Evolutionary conservation across 2,113 vertebrate genomes (phyloP).

Genomic region (Etheostoma spectabile): DNA sequence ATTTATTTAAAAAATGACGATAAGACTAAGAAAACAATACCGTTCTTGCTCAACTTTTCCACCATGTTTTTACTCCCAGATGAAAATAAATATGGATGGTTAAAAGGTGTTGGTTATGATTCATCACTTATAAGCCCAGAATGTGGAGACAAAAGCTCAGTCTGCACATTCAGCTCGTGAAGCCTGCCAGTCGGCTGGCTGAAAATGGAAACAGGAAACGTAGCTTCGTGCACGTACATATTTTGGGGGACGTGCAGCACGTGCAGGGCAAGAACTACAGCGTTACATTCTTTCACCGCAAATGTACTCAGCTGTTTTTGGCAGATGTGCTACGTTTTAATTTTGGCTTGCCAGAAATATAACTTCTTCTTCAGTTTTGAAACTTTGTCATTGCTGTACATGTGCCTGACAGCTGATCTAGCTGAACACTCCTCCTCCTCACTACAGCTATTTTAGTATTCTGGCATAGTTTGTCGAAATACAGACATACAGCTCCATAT

Average conservation of each 20-base stretch:
- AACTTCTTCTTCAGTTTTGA: background rate
- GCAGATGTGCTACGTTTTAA: constrained; percentile 4
- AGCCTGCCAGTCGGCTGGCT: constrained; percentile 4
- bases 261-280: constrained; percentile 29
- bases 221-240: constrained; percentile 65
- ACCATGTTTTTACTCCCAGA: constrained; percentile 69
- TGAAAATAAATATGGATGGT: constrained; percentile 72
- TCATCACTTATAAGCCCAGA: constrained; percentile 37
- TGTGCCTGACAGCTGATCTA: background rate
- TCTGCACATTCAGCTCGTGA: constrained; percentile 56
- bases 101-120: constrained; percentile 37
- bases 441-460: background rate
- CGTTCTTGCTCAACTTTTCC: constrained; percentile 42
- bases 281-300: constrained; percentile 42
- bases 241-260: constrained; percentile 35
- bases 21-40: constrained; percentile 12
- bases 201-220: constrained; percentile 38
- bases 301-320: constrained; percentile 42
- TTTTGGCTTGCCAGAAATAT: background rate
- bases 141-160: constrained; percentile 37
- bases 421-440: background rate
- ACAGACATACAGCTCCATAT: background rate
- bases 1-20: constrained; percentile 43
- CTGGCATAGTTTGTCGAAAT: background rate
- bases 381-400: background rate